A percentile compares a stretch with the other conserved stretches of the same genome.
These are phyloP conservation scores for Pseudomyrmex flavicornis DNA, from an alignment of 1,140 invertebrate genomes.

Conservation along the genomic window DNA sequence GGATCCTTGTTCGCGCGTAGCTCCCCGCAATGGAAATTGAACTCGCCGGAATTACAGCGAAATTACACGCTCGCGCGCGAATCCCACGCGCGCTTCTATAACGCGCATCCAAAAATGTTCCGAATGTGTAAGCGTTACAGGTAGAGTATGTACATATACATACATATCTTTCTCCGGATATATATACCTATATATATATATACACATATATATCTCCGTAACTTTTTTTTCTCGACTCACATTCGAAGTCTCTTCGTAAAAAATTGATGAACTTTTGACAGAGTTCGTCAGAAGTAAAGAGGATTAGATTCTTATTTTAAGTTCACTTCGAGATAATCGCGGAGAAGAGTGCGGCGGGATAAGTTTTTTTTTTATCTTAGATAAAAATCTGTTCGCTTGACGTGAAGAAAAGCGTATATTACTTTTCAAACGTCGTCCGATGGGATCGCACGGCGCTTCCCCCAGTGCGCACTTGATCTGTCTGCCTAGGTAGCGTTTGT, in stretches of 20 bases:
- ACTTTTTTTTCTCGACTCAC: background rate
- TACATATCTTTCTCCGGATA: no score
- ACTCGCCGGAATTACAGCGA: slow-evolving; percentile 22
- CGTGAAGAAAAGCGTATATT: slow-evolving; percentile 52
- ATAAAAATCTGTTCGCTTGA: background rate
- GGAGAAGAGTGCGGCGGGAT: background rate
- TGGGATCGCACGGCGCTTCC: slow-evolving; percentile 89
- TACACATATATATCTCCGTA: no score
- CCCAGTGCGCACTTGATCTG: slow-evolving; percentile 90
- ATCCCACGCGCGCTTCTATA: no score
- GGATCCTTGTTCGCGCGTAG: slow-evolving; percentile 26
- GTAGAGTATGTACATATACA: background rate
- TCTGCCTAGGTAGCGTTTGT: slow-evolving; percentile 89
- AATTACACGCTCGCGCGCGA: slow-evolving; percentile 7
- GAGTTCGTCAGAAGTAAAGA: background rate
- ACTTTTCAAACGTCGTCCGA: slow-evolving; percentile 90
- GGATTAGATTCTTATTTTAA: slow-evolving; percentile 16
- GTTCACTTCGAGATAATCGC: slow-evolving; percentile 1
- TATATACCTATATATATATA: no score
- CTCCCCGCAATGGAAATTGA: slow-evolving; percentile 21
- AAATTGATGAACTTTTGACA: background rate
- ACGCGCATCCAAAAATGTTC: no score
- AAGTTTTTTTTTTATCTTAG: background rate
- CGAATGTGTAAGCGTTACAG: no score
- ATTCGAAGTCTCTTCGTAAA: background rate